Base-by-base conservation (phyloP, 2,888 invertebrate species). In the Cancer borealis region DNA sequence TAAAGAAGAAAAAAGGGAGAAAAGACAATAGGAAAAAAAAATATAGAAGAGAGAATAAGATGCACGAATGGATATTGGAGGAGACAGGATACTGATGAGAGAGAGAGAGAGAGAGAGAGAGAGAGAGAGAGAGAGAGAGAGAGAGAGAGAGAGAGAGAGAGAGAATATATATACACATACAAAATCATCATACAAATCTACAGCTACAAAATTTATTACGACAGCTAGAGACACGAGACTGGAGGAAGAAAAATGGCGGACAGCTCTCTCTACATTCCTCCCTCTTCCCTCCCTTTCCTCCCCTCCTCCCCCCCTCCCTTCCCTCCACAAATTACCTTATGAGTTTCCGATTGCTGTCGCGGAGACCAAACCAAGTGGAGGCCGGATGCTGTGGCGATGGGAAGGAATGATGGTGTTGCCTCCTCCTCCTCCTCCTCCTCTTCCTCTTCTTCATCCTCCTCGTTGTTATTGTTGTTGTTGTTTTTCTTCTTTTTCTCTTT, bases 281-380 rank as follows among this genome's bases (percentile, higher is more conserved):
- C 6, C 91, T 30, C 66, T n/a, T 66, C 10, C 2, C 17, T n/a
- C 46, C 4, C 39, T 39, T 3, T 87, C 89, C 26, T 49, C 49
- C 39, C 45, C 60, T 30, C 30, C 60, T 4, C 14, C 30, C 5
- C 54, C n/a, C 73, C 39, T n/a, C 47, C 73, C 26, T 26, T 47
- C 79, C 26, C 84, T 47, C 26, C 84, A 47, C 49, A 47, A 49
- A 88, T 47, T 49, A 49, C 88, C 88, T 88, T 46, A 88, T 88
- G 88, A 47, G 88, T 47, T 47, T 88, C 47, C 49, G 88, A 88
- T 47, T 47, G 88, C 88, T 47, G 88, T 79, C 26, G 79, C 26
- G 30, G 26, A 30, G 79, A 30, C 79, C 30, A 14, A 79, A 0
- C 30, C 79, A 79, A 8, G 79, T 4, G 30, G 26, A 21, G 79